Conservation (phyloP, 1,140 invertebrate genomes). For the Monochamus saltuarius region DNA sequence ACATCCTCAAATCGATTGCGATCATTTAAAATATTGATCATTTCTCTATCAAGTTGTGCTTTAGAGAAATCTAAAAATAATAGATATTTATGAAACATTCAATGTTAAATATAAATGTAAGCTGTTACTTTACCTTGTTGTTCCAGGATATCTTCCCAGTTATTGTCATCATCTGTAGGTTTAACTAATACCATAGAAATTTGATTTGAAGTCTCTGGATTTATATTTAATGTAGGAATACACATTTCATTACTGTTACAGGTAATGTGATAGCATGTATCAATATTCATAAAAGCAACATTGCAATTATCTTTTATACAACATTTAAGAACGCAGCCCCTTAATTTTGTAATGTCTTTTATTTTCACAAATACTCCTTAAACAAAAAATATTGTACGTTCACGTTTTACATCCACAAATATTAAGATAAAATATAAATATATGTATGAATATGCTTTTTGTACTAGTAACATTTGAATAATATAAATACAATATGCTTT, state of each 20-base stretch:
- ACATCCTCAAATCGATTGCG: constrained; percentile 31
- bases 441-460: neutral
- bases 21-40: constrained; percentile 37
- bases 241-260: constrained; percentile 72
- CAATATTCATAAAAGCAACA: constrained; percentile 74
- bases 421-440: neutral
- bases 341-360: constrained; percentile 56
- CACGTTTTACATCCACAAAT: neutral
- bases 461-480: constrained; percentile 7
- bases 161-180: constrained; percentile 59
- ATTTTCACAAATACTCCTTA: constrained; percentile 62
- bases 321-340: constrained; percentile 71
- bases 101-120: neutral
- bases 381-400: constrained; percentile 17
- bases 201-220: constrained; percentile 58
- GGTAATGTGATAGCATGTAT: constrained; percentile 73
- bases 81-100: neutral
- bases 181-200: constrained; percentile 76
- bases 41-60: constrained; percentile 30
- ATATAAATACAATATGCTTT: constrained; percentile 1
- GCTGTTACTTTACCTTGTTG: constrained; percentile 31
- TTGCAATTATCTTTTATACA: constrained; percentile 70
- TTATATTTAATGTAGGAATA: constrained; percentile 61
- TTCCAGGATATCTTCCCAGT: constrained; percentile 58
- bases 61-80: constrained; percentile 31